A percentile compares a stretch with the other conserved stretches of the same genome.
Evolutionary conservation across 2,113 vertebrate genomes (phyloP).

Genomic region (Sander lucioperca): DNA sequence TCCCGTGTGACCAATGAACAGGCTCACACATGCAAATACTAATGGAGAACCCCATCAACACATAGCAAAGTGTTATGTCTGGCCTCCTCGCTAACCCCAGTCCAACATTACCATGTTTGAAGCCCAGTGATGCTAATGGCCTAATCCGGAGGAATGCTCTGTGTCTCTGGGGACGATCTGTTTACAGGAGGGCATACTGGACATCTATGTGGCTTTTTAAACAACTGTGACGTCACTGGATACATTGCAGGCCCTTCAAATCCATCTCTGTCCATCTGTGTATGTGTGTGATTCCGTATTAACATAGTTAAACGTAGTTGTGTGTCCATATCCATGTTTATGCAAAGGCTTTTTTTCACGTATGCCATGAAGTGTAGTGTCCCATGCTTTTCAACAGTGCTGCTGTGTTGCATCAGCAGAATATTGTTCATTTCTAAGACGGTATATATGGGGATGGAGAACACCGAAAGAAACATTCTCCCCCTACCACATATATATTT

Average conservation of each 20-base stretch:
- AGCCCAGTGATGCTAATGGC: constrained; percentile 47
- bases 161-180: constrained; percentile 41
- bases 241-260: neutral
- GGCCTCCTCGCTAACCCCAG: neutral
- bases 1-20: constrained; percentile 26
- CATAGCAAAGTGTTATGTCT: constrained; percentile 13
- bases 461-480: neutral
- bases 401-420: neutral
- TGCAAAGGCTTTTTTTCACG: constrained; percentile 4
- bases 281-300: neutral
- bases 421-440: neutral
- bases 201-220: constrained; percentile 39
- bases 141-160: constrained; percentile 42
- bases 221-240: constrained; percentile 17
- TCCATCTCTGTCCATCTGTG: neutral
- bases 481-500: neutral
- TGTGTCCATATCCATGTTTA: neutral
- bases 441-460: neutral
- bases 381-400: neutral
- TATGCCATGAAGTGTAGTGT: neutral
- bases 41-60: constrained; percentile 24
- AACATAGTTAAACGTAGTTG: neutral
- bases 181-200: constrained; percentile 24
- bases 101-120: constrained; percentile 33
- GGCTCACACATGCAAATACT: neutral